These are phyloP conservation scores for Callosobruchus maculatus DNA, from an alignment of 2,888 invertebrate genomes.

Conservation along the genomic window DNA sequence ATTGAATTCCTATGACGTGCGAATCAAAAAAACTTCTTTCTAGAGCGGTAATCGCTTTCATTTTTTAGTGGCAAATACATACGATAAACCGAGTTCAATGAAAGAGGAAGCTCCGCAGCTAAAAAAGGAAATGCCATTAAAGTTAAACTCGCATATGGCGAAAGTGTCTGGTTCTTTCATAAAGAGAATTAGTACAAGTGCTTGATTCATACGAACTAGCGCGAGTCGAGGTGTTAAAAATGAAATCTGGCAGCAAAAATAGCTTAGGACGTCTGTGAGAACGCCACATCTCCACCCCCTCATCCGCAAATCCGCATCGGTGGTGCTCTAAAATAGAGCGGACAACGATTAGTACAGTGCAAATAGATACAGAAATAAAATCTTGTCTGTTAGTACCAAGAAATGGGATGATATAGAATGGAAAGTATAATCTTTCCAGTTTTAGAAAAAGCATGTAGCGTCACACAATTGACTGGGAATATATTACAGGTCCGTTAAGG, in stretches of 20 bases:
- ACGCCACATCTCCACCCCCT: not conserved
- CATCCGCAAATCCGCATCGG: not conserved
- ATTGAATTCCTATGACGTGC: no score
- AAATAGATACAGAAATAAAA: not conserved
- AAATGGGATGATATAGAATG: no score
- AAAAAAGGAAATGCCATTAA: not conserved
- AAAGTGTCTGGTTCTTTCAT: not conserved
- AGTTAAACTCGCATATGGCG: not conserved
- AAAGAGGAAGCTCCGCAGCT: not conserved
- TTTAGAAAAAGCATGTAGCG: no score
- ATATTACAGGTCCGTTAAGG: no score
- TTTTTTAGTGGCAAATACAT: no score
- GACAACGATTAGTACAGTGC: not conserved
- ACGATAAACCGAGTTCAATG: not conserved
- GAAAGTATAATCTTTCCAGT: no score
- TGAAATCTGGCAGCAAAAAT: not conserved
- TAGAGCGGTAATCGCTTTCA: no score
- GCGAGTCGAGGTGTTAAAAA: not conserved
- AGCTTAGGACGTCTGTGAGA: not conserved
- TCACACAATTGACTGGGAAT: no score
- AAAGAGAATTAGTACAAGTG: not conserved
- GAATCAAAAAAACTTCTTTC: no score
- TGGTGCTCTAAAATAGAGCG: not conserved
- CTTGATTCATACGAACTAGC: not conserved
- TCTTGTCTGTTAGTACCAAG: not conserved